These are phyloP conservation scores for Podocnemis expansa DNA, from an alignment of 2,113 vertebrate species.

Conservation along the genomic window DNA sequence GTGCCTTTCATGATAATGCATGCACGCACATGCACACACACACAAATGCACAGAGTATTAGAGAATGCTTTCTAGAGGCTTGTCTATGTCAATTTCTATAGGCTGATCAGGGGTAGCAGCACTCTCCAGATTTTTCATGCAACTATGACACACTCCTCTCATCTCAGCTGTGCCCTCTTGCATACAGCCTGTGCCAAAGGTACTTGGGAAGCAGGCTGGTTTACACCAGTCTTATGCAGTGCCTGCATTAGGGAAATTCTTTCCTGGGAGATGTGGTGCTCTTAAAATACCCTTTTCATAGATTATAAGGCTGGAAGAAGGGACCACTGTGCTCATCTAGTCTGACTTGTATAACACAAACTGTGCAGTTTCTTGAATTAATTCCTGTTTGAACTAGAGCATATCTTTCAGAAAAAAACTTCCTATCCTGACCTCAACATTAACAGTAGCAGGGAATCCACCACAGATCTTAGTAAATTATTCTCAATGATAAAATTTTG, in stretches of 20 bases:
- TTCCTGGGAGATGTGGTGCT: rapidly evolving
- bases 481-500: not conserved
- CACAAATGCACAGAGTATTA: not conserved
- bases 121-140: not conserved
- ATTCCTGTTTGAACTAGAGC: not conserved
- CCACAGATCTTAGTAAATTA: not conserved
- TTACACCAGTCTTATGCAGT: not conserved
- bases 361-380: not conserved
- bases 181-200: not conserved
- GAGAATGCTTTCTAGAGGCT: not conserved
- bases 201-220: not conserved
- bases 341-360: not conserved
- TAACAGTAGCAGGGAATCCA: too few species aligned
- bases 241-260: not conserved
- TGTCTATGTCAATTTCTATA: too few species aligned
- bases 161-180: not conserved
- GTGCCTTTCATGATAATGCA: not conserved
- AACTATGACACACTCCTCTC: not conserved
- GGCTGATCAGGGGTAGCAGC: not conserved
- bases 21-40: not conserved
- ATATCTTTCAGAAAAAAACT: not conserved
- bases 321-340: not conserved
- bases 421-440: not conserved
- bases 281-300: not conserved
- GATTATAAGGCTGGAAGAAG: rapidly evolving